Base-by-base conservation (phyloP, 2,888 invertebrate species). In the Melolontha melolontha region DNA sequence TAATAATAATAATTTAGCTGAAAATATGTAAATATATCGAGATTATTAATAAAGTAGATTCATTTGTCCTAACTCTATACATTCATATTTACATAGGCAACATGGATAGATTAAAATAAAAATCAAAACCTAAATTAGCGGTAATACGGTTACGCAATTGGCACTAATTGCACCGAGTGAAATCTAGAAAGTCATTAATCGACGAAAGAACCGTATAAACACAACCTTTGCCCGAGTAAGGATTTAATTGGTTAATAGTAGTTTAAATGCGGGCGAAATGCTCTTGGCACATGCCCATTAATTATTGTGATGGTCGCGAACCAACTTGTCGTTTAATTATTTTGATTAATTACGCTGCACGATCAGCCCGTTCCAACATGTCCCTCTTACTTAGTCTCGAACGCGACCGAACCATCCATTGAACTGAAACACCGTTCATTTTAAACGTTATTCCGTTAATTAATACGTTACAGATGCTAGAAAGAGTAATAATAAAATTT, bases 341-440 rank as follows among this genome's bases (percentile, higher is more conserved):
- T 64, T 64, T 50, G 63, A 64, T 51, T 64, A 64, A 64, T 64
- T 51, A 40, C 14, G 14, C 12, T 8, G 51, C 29, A 47, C 51
- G 16, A 51, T 64, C 50, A 51, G 50, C 16, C 12, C 40, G 40
- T 49, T 64, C 12, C 51, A 64, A 40, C 39, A 64, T 64, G 64
- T 64, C 51, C 40, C 39, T 17, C 29, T 64, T 51, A 51, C 41
- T 1, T 4, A 34, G 34, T 34, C 4, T 34, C 34, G 34, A 6
- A 6, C 7, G 34, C 10, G 8, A 10, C 10, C 5, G 10, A 34
- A 12, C 12, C 14, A 17, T 5, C 10, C 16, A 52, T 40, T 41
- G 51, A 64, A 64, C 14, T 64, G 51, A 64, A 64, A 64, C 34
- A 10, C 51, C n/a, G 27, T 44, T 14, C 11, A 40, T n/a, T 51